A percentile compares a stretch with the other conserved stretches of the same genome.
Conservation (phyloP, 2,797 vertebrate species). For the Enteromius fasciolatus region DNA sequence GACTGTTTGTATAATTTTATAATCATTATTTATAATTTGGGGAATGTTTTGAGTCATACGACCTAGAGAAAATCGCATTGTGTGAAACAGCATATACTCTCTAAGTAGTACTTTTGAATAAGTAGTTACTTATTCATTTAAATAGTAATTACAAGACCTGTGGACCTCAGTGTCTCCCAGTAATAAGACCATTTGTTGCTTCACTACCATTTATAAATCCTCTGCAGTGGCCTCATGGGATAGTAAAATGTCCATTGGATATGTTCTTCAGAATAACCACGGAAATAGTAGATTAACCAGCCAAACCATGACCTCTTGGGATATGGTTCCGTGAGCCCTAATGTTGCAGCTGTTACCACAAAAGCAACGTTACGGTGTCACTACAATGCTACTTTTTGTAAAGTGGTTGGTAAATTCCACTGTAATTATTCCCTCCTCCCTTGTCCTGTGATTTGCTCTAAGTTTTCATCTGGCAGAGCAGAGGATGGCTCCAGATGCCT, state of each 20-base stretch:
- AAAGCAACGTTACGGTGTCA: slow-evolving; percentile 20
- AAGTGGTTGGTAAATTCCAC: slow-evolving; percentile 16
- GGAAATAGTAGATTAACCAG: not conserved
- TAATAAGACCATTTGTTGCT: not conserved
- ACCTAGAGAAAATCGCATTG: not conserved
- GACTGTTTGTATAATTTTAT: not conserved
- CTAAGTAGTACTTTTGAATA: not conserved
- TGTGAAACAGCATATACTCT: not conserved
- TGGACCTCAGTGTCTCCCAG: not conserved
- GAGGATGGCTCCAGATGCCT: slow-evolving; percentile 70
- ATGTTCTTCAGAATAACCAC: not conserved
- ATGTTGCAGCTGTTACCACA: slow-evolving; percentile 52
- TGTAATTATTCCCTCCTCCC: slow-evolving; percentile 19
- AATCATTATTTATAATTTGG: not conserved
- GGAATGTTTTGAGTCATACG: not conserved
- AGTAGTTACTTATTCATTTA: not conserved
- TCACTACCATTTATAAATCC: not conserved
- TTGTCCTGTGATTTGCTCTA: slow-evolving; percentile 47
- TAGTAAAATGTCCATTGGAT: not conserved
- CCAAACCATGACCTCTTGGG: slow-evolving; percentile 1
- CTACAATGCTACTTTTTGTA: not conserved
- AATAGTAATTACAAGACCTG: not conserved
- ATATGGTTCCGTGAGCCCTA: not conserved
- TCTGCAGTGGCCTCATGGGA: not conserved
- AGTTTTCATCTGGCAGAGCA: slow-evolving; percentile 33